Evolutionary conservation across 2,888 invertebrate genomes (phyloP).

Genomic region (Pantelozetes paolii): DNA sequence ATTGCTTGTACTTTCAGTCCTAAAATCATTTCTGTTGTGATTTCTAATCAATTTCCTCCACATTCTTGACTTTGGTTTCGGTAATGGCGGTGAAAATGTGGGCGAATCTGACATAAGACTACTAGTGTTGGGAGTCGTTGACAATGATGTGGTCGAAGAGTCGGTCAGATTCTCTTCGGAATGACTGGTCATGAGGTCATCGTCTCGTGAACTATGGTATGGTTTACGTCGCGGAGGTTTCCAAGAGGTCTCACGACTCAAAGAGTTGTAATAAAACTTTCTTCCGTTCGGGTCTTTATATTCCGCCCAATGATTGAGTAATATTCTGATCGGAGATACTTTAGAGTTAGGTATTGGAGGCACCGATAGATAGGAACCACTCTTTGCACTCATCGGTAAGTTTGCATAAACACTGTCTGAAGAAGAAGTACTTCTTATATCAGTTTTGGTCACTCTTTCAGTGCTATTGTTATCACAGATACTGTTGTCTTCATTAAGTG

Average conservation of each 20-base stretch:
- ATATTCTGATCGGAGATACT: slow-evolving; percentile 43
- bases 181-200: slow-evolving; percentile 38
- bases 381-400: slow-evolving; percentile 13
- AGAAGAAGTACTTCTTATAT: background rate
- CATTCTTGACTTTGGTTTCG: slow-evolving; percentile 16
- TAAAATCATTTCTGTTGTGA: background rate
- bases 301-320: slow-evolving; percentile 52
- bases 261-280: slow-evolving; percentile 52
- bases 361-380: background rate
- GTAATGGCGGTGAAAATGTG: slow-evolving; percentile 13
- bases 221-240: slow-evolving; percentile 52
- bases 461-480: slow-evolving; percentile 24
- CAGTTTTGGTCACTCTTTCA: background rate
- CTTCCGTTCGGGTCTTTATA: slow-evolving; percentile 52
- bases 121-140: slow-evolving; percentile 7
- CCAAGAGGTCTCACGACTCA: slow-evolving; percentile 52
- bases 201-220: slow-evolving; percentile 6
- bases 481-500: slow-evolving; percentile 6
- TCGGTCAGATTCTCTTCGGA: slow-evolving; percentile 41
- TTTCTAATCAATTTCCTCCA: slow-evolving; percentile 22
- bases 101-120: slow-evolving; percentile 14
- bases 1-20: background rate
- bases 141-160: slow-evolving; percentile 32
- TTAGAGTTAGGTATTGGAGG: slow-evolving; percentile 45
- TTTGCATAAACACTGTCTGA: slow-evolving; percentile 9